Base-by-base conservation (phyloP, 1,140 invertebrate genomes). In the Choristoneura fumiferana region DNA sequence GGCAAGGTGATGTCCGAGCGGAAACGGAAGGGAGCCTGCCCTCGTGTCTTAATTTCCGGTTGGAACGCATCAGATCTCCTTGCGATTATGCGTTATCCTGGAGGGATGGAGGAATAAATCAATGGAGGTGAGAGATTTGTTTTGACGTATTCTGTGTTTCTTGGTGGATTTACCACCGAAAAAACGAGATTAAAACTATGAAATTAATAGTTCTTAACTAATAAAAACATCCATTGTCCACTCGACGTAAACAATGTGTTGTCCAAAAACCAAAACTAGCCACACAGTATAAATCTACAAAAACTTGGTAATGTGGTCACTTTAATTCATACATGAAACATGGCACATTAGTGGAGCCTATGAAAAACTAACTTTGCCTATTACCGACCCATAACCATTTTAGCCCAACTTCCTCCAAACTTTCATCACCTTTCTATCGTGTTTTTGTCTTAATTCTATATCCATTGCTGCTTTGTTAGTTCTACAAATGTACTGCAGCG, bases 351-450 rank as follows among this genome's bases (percentile, higher is more conserved):
- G 29, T 13, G 52, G n/a, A 43, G 59, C 43, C 69, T 66, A 76
- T 71, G 71, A 73, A 76, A 73, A 76, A 72, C 67, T 65, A 76
- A 76, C 76, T 79, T 77, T 64, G 55, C 60, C 74, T 73, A 79
- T 79, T 75, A 75, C 65, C 58, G 60, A 49, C 64, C 43, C 63
- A 67, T 64, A 59, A 22, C 58, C 13, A 62, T 62, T 68, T 63
- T 65, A 63, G 69, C 72, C 62, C 18, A 22, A 49, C 43, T 49
- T 29, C 43, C 43, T n/a, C 9, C 22, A 0, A 49, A 49, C 43
- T 45, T 45, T 22, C 40, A 22, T n/a, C 18, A 4, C 13, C 18
- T 45, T 4, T 18, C 18, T 10, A 10, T 22, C 17, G n/a, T 18
- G 10, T n/a, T 49, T 49, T 49, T 13, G 17, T 6, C 10, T 49